Conservation (phyloP, 2,797 vertebrate species). For the Orientallactaga sibirica region DNA sequence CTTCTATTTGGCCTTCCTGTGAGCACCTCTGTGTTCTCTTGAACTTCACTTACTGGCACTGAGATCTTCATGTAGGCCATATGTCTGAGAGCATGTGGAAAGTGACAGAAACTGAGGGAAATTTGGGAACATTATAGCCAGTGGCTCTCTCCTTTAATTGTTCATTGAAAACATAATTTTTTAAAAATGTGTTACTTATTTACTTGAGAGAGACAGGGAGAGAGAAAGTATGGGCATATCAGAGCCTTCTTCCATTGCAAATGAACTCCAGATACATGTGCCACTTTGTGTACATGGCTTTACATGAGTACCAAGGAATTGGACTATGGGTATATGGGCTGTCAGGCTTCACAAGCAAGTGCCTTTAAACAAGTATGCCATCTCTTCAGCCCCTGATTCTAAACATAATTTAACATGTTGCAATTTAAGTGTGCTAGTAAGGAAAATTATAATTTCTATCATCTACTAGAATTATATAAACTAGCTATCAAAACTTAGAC, state of each 20-base stretch:
- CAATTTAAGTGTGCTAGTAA: neutral
- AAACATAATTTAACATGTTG: too few relatives aligned
- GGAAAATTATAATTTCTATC: neutral
- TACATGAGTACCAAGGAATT: too few relatives aligned
- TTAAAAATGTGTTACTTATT: too few relatives aligned
- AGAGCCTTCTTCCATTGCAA: too few relatives aligned
- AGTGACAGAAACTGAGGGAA: neutral
- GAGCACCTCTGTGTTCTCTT: neutral
- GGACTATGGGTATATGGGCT: too few relatives aligned
- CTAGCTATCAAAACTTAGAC: neutral
- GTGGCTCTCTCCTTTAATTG: neutral
- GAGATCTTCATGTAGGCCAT: neutral
- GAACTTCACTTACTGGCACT: neutral
- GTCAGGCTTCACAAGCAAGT: too few relatives aligned
- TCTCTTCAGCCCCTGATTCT: too few relatives aligned
- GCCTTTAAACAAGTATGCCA: too few relatives aligned
- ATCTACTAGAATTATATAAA: slow-evolving; percentile 1
- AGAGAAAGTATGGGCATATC: too few relatives aligned
- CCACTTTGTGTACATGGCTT: too few relatives aligned
- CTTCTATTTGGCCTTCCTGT: neutral
- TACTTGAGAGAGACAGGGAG: too few relatives aligned
- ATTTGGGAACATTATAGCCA: neutral
- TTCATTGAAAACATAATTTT: neutral
- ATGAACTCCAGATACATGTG: too few relatives aligned
- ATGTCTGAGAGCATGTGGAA: neutral